Percentiles rank a stretch among this genome's conserved stretches.
These are phyloP conservation scores for Anseranas semipalmata DNA, from an alignment of 2,113 vertebrate genomes.

Conservation along the genomic window DNA sequence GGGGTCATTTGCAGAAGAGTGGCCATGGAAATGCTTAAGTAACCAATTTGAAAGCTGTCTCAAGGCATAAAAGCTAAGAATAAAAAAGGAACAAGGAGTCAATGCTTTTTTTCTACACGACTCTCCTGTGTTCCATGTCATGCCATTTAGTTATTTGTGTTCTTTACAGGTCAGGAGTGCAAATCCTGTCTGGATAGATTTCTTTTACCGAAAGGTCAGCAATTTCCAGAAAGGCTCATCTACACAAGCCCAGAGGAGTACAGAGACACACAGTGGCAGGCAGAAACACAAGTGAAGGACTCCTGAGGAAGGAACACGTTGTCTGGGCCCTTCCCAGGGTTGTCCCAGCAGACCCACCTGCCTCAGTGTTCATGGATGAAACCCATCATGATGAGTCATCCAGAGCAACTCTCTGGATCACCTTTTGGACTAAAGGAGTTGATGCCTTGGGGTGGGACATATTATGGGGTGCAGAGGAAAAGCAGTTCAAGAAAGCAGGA, in stretches of 20 bases:
- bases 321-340: not conserved
- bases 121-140: not conserved
- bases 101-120: not conserved
- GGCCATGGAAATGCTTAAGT: not conserved
- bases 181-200: not conserved
- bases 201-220: not conserved
- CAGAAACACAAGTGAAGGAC: not conserved
- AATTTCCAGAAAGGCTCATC: not conserved
- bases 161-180: not conserved
- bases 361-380: not conserved
- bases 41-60: not conserved
- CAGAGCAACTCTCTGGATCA: not conserved
- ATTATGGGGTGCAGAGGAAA: not conserved
- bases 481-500: not conserved
- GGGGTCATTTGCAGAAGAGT: not conserved
- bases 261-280: not conserved
- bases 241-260: not conserved
- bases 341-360: not conserved
- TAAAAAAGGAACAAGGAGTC: not conserved
- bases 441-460: not conserved
- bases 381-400: too few relatives aligned
- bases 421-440: not conserved
- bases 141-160: not conserved
- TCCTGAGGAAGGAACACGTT: not conserved
- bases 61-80: not conserved